Percentiles rank a stretch among this genome's conserved stretches.
These are phyloP conservation scores for Stichodactyla helianthus DNA, from an alignment of 64 coral and sea anemone species.

Conservation along the genomic window DNA sequence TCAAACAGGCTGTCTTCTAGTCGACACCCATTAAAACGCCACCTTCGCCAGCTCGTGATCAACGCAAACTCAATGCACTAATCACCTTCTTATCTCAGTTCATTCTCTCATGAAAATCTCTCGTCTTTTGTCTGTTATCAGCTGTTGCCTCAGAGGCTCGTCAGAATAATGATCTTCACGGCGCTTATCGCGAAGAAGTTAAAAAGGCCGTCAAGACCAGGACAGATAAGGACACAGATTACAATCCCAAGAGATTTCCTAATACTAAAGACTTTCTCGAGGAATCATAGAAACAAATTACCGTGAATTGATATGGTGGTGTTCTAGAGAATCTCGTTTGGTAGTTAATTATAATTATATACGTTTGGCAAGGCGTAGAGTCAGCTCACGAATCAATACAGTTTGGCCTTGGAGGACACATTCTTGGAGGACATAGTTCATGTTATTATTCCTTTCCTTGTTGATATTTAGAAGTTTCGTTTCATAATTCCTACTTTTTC, in stretches of 20 bases:
- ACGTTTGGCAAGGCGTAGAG: background rate
- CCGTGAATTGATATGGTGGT: background rate
- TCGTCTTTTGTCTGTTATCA: background rate
- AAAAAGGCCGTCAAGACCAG: conserved; percentile 43
- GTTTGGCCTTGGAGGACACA: background rate
- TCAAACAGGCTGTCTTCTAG: background rate
- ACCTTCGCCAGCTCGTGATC: background rate
- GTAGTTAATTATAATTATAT: background rate
- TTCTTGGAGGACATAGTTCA: background rate
- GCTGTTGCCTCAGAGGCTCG: conserved; percentile 37
- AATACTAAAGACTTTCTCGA: conserved; percentile 52
- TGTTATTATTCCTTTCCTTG: background rate
- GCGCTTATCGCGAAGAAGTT: conserved; percentile 34
- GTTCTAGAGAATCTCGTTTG: background rate
- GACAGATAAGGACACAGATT: conserved; percentile 35
- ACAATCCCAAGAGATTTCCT: conserved; percentile 30
- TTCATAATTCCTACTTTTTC: background rate
- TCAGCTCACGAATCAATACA: background rate
- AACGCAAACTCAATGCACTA: background rate
- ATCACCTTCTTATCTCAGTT: background rate
- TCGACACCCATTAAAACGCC: background rate
- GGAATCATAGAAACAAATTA: background rate
- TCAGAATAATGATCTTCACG: conserved; percentile 25
- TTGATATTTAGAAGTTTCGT: background rate
- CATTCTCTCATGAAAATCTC: background rate